These are phyloP conservation scores for Drosophila cracens DNA, from an alignment of 2,888 invertebrate species.

Conservation along the genomic window DNA sequence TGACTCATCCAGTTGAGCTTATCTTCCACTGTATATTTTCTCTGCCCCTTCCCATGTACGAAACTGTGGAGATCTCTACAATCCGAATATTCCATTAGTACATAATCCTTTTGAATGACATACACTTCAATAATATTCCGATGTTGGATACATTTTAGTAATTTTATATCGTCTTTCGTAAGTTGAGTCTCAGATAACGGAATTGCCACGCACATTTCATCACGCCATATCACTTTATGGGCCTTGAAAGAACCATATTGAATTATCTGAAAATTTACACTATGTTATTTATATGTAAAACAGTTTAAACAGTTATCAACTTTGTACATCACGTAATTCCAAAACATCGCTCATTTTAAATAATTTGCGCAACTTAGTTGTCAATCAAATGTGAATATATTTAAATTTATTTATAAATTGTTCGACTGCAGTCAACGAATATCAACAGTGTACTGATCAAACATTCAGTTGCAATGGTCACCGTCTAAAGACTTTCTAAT, in stretches of 20 bases:
- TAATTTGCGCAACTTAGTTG: too few relatives aligned
- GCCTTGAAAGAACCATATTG: background rate
- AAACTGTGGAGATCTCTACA: background rate
- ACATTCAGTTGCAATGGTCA: too few relatives aligned
- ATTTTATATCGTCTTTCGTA: background rate
- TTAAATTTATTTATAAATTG: too few relatives aligned
- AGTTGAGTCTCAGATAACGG: background rate
- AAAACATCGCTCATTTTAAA: too few relatives aligned
- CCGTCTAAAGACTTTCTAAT: too few relatives aligned
- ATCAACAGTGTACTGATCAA: too few relatives aligned
- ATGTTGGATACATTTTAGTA: background rate
- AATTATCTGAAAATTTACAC: too few relatives aligned
- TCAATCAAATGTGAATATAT: too few relatives aligned
- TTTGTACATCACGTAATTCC: too few relatives aligned
- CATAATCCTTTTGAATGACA: background rate
- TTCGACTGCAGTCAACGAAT: too few relatives aligned
- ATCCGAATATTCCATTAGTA: background rate
- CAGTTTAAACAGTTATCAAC: too few relatives aligned
- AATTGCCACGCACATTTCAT: background rate
- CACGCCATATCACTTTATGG: background rate
- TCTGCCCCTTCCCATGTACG: background rate
- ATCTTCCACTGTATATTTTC: background rate
- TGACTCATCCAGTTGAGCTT: conserved; percentile 5
- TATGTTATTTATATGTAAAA: too few relatives aligned
- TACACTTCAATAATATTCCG: background rate